These are phyloP conservation scores for Apamea anceps DNA, from an alignment of 2,888 invertebrate species.

Conservation along the genomic window DNA sequence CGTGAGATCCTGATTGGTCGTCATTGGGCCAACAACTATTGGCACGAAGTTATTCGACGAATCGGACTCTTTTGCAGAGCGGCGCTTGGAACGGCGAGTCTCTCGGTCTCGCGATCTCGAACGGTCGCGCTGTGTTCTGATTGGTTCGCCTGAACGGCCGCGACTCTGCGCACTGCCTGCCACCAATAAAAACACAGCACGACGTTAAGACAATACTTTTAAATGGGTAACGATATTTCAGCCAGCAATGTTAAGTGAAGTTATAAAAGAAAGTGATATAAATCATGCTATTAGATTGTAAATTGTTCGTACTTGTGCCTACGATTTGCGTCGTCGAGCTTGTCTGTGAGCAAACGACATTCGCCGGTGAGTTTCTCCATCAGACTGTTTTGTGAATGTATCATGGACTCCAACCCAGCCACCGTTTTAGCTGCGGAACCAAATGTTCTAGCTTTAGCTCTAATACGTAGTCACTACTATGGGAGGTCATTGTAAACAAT, in stretches of 20 bases:
- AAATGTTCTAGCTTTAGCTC: constrained; percentile 82
- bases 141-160: constrained; percentile 89
- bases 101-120: constrained; percentile 84
- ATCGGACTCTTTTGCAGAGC: constrained; percentile 90
- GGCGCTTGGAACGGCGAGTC: constrained; percentile 86
- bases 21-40: constrained; percentile 86
- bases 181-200: constrained; percentile 91
- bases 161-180: constrained; percentile 90
- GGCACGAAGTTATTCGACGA: constrained; percentile 89
- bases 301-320: constrained; percentile 95
- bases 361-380: constrained; percentile 97
- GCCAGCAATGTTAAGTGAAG: constrained; percentile 64
- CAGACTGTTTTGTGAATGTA: constrained; percentile 97
- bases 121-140: constrained; percentile 90
- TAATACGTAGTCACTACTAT: constrained; percentile 64
- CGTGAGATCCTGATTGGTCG: constrained; percentile 89
- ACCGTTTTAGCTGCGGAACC: constrained; percentile 95
- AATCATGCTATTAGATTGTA: constrained; percentile 83
- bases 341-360: constrained; percentile 96
- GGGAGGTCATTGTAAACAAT: constrained; percentile 80
- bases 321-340: constrained; percentile 96
- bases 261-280: constrained; percentile 63
- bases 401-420: constrained; percentile 96
- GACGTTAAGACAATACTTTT: constrained; percentile 84
- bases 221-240: constrained; percentile 86